Conservation (phyloP, 2,888 invertebrate species). For the Epistrophe eligans region DNA sequence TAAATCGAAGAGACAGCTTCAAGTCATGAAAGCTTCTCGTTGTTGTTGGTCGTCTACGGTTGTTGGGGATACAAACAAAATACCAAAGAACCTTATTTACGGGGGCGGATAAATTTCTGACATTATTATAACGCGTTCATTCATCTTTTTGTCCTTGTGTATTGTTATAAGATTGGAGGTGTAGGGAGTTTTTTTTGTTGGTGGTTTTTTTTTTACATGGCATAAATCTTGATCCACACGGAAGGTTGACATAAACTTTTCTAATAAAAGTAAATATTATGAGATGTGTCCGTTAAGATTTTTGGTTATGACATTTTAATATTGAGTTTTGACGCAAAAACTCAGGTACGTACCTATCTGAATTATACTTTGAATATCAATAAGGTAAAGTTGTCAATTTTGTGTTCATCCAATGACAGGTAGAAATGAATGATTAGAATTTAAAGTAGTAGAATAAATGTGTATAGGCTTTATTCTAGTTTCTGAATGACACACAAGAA, state of each 20-base stretch:
- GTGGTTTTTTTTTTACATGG: conserved; percentile 12
- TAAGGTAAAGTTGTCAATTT: conserved; percentile 14
- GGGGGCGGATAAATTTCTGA: conserved; percentile 43
- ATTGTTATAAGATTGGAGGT: conserved; percentile 16
- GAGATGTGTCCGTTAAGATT: conserved; percentile 35
- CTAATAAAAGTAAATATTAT: conserved; percentile 46
- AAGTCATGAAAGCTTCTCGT: conserved; percentile 41
- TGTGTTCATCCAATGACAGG: background rate
- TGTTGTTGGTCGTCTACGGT: background rate
- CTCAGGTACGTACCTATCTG: background rate
- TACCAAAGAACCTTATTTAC: background rate
- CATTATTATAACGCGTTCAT: conserved; percentile 41
- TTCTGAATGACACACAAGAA: no score
- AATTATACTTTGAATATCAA: conserved; percentile 26
- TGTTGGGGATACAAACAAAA: background rate
- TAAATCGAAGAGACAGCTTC: conserved; percentile 54
- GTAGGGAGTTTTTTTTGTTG: conserved; percentile 8
- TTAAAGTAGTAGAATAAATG: background rate
- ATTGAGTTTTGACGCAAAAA: conserved; percentile 7
- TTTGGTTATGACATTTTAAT: conserved; percentile 12
- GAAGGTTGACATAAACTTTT: conserved; percentile 31
- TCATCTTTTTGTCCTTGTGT: conserved; percentile 33
- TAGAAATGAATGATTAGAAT: conserved; percentile 4
- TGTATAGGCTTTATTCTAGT: no score
- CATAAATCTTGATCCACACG: conserved; percentile 36